A percentile compares a stretch with the other conserved stretches of the same genome.
Conservation (phyloP, 1,140 invertebrate species). For the Pseudomyrmex dendroicus region DNA sequence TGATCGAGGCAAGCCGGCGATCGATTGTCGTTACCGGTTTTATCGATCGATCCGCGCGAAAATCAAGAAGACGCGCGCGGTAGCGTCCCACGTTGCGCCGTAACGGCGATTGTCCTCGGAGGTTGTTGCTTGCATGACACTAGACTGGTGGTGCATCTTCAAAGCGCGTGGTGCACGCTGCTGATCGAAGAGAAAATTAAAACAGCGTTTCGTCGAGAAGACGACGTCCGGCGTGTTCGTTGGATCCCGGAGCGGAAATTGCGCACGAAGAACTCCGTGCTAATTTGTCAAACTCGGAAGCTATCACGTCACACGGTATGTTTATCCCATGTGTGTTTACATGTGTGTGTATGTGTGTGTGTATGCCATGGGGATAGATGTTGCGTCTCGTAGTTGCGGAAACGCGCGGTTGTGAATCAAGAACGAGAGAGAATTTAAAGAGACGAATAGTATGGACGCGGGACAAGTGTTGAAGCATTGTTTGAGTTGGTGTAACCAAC, state of each 20-base stretch:
- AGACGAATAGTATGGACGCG: neutral
- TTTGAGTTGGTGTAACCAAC: constrained; percentile 28
- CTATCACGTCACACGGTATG: constrained; percentile 40
- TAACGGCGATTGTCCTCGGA: neutral
- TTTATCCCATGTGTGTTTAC: neutral
- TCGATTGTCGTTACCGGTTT: neutral
- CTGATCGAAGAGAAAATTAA: constrained; percentile 4
- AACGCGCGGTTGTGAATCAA: neutral
- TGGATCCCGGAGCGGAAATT: neutral
- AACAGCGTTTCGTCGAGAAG: no score
- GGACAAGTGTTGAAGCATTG: constrained; percentile 13
- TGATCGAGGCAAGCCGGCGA: constrained; percentile 11
- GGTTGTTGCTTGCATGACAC: constrained; percentile 35
- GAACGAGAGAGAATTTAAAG: neutral
- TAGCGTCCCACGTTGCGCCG: constrained; percentile 9
- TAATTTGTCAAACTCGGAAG: constrained; percentile 28
- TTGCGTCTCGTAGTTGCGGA: neutral
- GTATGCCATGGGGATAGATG: neutral
- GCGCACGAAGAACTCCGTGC: neutral
- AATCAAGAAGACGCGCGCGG: constrained; percentile 7
- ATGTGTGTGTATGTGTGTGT: neutral
- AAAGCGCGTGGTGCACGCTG: neutral
- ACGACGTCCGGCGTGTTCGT: neutral
- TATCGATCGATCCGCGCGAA: neutral
- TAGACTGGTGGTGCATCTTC: constrained; percentile 1